A percentile compares a stretch with the other conserved stretches of the same genome.
These are phyloP conservation scores for Spizella passerina DNA, from an alignment of 2,797 vertebrate species.

Conservation along the genomic window DNA sequence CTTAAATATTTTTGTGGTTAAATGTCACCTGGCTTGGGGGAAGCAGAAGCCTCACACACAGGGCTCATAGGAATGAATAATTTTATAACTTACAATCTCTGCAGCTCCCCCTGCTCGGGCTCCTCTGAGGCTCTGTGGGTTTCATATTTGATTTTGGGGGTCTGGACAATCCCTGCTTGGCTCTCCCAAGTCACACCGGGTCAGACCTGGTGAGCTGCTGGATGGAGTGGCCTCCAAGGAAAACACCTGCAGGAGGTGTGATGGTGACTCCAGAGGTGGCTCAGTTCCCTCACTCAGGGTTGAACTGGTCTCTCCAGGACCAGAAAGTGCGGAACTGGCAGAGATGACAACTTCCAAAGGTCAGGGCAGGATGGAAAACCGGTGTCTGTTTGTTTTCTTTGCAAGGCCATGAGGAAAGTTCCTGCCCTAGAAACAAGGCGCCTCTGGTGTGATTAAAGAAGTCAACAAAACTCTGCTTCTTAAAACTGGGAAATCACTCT, in stretches of 20 bases:
- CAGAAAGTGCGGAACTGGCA: not conserved
- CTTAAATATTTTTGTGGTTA: constrained; percentile 21
- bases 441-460: not conserved
- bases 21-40: constrained; percentile 2
- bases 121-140: not conserved
- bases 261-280: not conserved
- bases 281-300: not conserved
- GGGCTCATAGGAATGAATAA: not conserved
- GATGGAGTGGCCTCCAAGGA: not conserved
- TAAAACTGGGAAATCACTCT: not conserved
- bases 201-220: not conserved
- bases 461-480: not conserved
- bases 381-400: not conserved
- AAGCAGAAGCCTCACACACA: not conserved
- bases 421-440: not conserved
- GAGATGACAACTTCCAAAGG: constrained; percentile 7
- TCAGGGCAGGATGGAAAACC: not conserved
- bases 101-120: not conserved
- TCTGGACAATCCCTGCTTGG: not conserved
- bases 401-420: not conserved
- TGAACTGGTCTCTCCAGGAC: not conserved
- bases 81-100: not conserved
- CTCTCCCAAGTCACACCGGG: not conserved
- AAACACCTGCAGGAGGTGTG: not conserved
- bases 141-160: not conserved